Evolutionary conservation across 2,797 vertebrate genomes (phyloP).

Genomic region (Lithobates pipiens): DNA sequence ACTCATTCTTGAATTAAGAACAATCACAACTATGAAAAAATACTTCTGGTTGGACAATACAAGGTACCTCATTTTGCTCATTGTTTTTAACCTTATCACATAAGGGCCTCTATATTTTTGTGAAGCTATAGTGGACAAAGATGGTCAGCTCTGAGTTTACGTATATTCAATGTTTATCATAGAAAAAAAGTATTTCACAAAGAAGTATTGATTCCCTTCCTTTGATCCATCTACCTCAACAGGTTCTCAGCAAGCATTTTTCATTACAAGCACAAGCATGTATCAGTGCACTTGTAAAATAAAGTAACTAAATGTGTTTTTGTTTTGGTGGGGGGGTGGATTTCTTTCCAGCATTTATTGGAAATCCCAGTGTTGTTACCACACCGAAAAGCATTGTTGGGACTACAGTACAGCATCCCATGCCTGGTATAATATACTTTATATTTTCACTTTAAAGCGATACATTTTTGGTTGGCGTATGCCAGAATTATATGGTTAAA

Average conservation of each 20-base stretch:
- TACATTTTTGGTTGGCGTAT: not conserved
- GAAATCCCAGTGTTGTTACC: constrained; percentile 33
- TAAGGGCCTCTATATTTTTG: not conserved
- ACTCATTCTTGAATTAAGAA: too few relatives aligned
- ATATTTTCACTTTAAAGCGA: not conserved
- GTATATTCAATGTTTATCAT: not conserved
- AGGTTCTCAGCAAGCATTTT: not conserved
- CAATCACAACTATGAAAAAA: too few relatives aligned
- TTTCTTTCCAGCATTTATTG: constrained; percentile 58
- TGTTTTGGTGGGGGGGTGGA: not conserved
- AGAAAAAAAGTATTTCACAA: not conserved
- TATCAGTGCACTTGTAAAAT: not conserved
- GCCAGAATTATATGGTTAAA: too few relatives aligned
- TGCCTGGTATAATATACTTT: constrained; percentile 56
- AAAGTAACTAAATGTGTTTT: constrained; percentile 24
- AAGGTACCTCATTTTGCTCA: too few relatives aligned
- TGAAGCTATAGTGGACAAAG: not conserved
- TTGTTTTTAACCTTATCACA: too few relatives aligned
- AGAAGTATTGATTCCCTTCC: not conserved
- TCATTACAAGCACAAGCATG: constrained; percentile 21
- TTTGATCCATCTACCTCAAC: constrained; percentile 34
- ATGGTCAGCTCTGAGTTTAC: not conserved
- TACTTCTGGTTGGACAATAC: too few relatives aligned
- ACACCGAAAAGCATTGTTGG: constrained; percentile 31
- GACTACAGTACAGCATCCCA: constrained; percentile 40